Percentiles rank a stretch among this genome's conserved stretches.
Conservation (phyloP, 2,113 vertebrate species). For the Neolamprologus caudopunctatus region DNA sequence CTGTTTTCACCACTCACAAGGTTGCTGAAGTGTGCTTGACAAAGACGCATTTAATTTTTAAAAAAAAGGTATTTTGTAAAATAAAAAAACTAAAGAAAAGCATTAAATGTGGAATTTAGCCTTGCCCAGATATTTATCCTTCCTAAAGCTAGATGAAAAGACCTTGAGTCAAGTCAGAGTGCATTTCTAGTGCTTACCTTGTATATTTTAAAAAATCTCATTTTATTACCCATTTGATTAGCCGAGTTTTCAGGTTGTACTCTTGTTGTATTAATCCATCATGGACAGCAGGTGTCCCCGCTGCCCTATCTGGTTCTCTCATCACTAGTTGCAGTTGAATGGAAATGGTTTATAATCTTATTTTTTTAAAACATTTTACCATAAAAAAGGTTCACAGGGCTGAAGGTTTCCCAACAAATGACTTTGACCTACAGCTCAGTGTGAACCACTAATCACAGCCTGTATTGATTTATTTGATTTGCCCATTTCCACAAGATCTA, state of each 20-base stretch:
- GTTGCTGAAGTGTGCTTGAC: not conserved
- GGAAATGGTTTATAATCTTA: not conserved
- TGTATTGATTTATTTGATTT: not conserved
- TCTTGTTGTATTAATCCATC: conserved; percentile 18
- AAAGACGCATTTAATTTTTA: not conserved
- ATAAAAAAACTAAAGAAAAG: not conserved
- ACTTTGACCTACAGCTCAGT: not conserved
- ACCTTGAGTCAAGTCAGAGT: not conserved
- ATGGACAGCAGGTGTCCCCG: conserved; percentile 45
- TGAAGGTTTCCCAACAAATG: not conserved
- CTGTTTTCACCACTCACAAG: not conserved
- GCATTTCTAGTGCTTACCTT: not conserved
- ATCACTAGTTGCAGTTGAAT: not conserved
- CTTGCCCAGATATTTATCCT: not conserved
- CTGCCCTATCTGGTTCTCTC: not conserved
- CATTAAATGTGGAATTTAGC: not conserved
- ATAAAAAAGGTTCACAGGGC: not conserved
- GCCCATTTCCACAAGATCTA: not conserved
- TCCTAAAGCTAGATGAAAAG: not conserved
- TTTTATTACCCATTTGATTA: not conserved
- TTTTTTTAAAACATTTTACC: not conserved
- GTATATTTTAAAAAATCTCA: not conserved
- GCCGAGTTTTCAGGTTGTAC: not conserved
- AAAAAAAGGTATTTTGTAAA: not conserved
- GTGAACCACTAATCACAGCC: not conserved